Percentiles rank a stretch among this genome's conserved stretches.
These are phyloP conservation scores for Aspiorhynchus laticeps DNA, from an alignment of 2,113 vertebrate genomes.

Conservation along the genomic window DNA sequence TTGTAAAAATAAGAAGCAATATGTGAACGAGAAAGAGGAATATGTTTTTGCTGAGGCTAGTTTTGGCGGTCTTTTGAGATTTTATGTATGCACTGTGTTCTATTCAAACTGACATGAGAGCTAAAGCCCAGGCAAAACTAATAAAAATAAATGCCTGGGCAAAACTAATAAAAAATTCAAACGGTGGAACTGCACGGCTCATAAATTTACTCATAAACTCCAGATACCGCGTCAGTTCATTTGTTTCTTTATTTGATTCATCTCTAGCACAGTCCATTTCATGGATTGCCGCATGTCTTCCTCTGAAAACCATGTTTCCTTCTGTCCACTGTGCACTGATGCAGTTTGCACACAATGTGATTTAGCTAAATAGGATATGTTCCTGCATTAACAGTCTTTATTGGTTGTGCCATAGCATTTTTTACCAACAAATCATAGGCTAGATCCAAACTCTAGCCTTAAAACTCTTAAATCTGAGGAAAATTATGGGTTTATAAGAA, in stretches of 20 bases:
- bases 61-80: slow-evolving; percentile 34
- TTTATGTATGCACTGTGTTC: slow-evolving; percentile 38
- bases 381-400: slow-evolving; percentile 18
- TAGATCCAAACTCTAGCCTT: background rate
- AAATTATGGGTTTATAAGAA: background rate
- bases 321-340: slow-evolving; percentile 14
- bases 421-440: background rate
- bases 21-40: slow-evolving; percentile 26
- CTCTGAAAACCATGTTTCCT: slow-evolving; percentile 34
- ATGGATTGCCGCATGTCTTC: slow-evolving; percentile 12
- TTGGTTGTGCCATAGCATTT: slow-evolving; percentile 1
- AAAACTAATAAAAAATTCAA: slow-evolving; percentile 44
- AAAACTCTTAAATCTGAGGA: slow-evolving; percentile 10
- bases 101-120: slow-evolving; percentile 31
- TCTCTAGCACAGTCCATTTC: slow-evolving; percentile 31
- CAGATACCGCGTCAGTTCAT: slow-evolving; percentile 41
- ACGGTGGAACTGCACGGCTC: slow-evolving; percentile 29
- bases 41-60: slow-evolving; percentile 31
- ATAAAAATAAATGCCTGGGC: slow-evolving; percentile 39
- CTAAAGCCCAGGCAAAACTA: slow-evolving; percentile 1
- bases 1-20: slow-evolving; percentile 14
- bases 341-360: slow-evolving; percentile 12
- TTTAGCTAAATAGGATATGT: slow-evolving; percentile 26
- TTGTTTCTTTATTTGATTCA: slow-evolving; percentile 45
- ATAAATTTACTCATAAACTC: slow-evolving; percentile 37